These are phyloP conservation scores for Cyaniris semiargus DNA, from an alignment of 2,888 invertebrate genomes.

Conservation along the genomic window DNA sequence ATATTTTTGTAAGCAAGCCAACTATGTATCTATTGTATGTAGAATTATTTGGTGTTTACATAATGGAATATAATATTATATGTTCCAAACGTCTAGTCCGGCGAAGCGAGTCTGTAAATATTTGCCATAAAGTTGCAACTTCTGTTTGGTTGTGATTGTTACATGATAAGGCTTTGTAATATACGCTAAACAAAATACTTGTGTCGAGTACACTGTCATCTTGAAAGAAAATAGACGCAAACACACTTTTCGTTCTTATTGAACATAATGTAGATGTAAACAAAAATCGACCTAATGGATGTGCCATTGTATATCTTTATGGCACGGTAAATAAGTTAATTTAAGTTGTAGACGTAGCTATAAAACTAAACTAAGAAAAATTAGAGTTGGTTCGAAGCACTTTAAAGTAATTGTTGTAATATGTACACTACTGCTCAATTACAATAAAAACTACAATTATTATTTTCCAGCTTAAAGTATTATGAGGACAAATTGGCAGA, in stretches of 20 bases:
- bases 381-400: not conserved
- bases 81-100: conserved; percentile 24
- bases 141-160: conserved; percentile 25
- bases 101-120: conserved; percentile 24
- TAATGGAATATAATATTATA: not conserved
- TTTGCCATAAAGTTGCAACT: conserved; percentile 29
- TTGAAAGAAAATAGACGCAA: not conserved
- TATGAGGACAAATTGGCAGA: too few relatives aligned
- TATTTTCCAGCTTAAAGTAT: too few relatives aligned
- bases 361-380: not conserved
- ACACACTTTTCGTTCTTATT: not conserved
- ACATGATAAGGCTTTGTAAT: conserved; percentile 29
- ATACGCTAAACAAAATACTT: not conserved
- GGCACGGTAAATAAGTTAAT: not conserved
- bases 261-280: not conserved
- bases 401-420: not conserved
- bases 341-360: not conserved
- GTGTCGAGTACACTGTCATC: not conserved
- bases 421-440: not conserved
- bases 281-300: not conserved
- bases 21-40: not conserved
- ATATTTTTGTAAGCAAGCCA: not conserved
- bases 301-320: not conserved
- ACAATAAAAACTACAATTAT: not conserved
- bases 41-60: not conserved